Percentiles rank a stretch among this genome's conserved stretches.
phyloP scores from a whole-genome alignment of 2,888 invertebrate species.

The Oeneis ivallda region DNA sequence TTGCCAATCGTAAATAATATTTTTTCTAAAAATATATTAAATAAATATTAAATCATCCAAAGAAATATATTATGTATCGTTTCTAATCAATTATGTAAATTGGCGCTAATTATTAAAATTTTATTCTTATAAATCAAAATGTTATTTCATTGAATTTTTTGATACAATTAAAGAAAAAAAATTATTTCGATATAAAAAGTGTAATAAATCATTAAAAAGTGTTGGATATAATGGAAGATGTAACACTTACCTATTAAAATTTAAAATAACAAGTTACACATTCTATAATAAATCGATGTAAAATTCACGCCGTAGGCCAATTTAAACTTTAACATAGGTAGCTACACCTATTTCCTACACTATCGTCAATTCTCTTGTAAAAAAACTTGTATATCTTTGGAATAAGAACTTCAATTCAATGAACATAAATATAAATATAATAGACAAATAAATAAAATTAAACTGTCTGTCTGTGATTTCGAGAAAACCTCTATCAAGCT shows the following conservation, averaged over 20 bases:
- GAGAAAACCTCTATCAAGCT: no score
- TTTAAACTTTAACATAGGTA: conserved; percentile 44
- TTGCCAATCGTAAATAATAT: no score
- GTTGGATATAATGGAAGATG: conserved; percentile 20
- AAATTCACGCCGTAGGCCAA: conserved; percentile 65
- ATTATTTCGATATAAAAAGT: neutral
- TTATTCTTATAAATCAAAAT: no score
- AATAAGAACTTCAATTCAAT: neutral
- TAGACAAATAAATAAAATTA: no score
- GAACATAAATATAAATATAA: neutral
- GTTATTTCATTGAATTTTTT: neutral
- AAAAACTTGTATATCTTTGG: neutral
- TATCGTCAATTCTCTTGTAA: conserved; percentile 4
- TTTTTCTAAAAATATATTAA: no score
- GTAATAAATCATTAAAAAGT: conserved; percentile 13
- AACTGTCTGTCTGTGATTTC: no score
- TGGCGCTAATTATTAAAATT: neutral
- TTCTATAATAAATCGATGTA: conserved; percentile 58
- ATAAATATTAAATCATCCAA: no score
- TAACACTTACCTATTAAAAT: conserved; percentile 25
- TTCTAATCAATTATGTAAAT: neutral
- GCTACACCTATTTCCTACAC: conserved; percentile 15
- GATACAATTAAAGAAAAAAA: neutral
- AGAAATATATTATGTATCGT: no score
- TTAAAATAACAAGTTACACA: conserved; percentile 11